These are phyloP conservation scores for Mixornis gularis DNA, from an alignment of 2,113 vertebrate genomes.

Conservation along the genomic window DNA sequence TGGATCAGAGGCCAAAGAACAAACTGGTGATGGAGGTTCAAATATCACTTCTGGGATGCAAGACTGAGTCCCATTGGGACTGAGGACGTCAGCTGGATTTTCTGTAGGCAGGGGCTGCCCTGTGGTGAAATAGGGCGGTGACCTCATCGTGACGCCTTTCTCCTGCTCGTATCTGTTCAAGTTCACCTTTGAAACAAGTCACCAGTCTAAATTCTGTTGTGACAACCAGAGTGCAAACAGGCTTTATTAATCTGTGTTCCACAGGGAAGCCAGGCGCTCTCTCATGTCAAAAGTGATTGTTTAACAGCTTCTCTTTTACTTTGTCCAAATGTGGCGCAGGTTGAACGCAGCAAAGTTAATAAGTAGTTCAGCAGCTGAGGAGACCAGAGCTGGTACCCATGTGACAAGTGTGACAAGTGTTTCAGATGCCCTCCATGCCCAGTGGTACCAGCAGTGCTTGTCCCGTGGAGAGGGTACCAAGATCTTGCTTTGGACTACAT, in stretches of 20 bases:
- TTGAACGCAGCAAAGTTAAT: neutral
- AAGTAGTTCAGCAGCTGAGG: neutral
- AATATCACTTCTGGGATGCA: neutral
- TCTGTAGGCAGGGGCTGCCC: neutral
- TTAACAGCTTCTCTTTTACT: neutral
- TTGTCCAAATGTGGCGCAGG: neutral
- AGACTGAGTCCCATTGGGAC: neutral
- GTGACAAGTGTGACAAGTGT: neutral
- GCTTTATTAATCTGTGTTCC: neutral
- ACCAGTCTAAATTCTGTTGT: neutral
- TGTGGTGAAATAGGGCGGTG: neutral
- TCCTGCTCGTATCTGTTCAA: neutral
- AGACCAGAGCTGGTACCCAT: neutral
- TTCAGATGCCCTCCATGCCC: neutral
- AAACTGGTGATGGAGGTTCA: neutral
- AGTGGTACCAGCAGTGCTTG: neutral
- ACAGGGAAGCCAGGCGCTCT: neutral
- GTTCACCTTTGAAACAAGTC: slow-evolving; percentile 39
- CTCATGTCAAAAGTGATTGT: neutral
- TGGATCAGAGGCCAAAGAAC: neutral
- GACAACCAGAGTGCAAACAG: neutral
- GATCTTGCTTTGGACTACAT: neutral
- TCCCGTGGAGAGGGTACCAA: neutral
- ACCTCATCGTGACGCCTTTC: neutral
- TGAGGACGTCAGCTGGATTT: neutral